phyloP scores from a whole-genome alignment of 2,888 invertebrate genomes.

The Tigriopus californicus region DNA sequence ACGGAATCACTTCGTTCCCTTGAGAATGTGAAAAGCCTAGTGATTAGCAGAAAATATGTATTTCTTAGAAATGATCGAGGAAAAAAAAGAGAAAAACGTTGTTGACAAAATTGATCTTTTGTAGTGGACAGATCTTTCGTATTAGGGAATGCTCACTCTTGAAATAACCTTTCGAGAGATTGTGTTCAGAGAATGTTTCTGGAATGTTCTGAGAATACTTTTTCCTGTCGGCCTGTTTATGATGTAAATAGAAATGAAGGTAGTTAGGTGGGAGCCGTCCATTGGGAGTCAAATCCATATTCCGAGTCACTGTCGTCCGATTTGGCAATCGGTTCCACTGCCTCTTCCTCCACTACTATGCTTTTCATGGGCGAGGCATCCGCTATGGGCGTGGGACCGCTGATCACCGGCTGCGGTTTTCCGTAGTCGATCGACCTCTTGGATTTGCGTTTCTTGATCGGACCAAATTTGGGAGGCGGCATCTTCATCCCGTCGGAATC shows the following conservation, averaged over 20 bases:
- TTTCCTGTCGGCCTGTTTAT: too few species aligned
- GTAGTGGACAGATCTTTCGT: too few species aligned
- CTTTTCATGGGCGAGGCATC: neutral
- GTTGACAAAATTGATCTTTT: too few species aligned
- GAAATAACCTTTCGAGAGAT: too few species aligned
- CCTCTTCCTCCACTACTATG: neutral
- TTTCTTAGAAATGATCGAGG: too few species aligned
- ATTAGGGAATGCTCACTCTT: too few species aligned
- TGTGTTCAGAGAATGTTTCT: too few species aligned
- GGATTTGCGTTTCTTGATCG: slow-evolving; percentile 46
- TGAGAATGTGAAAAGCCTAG: too few species aligned
- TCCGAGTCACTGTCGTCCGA: slow-evolving; percentile 71
- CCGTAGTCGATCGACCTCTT: slow-evolving; percentile 29
- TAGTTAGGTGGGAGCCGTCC: slow-evolving; percentile 27
- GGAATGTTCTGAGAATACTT: too few species aligned
- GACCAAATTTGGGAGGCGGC: slow-evolving; percentile 38
- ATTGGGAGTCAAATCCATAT: slow-evolving; percentile 60
- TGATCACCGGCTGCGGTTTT: slow-evolving; percentile 31
- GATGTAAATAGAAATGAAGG: neutral
- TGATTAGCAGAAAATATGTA: too few species aligned
- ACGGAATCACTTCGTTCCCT: too few species aligned
- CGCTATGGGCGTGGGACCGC: slow-evolving; percentile 9
- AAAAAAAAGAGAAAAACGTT: too few species aligned
- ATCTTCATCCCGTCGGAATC: slow-evolving; percentile 28
- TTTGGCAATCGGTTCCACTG: slow-evolving; percentile 16